These are phyloP conservation scores for Xiphophorus maculatus DNA, from an alignment of 2,113 vertebrate species.

Conservation along the genomic window DNA sequence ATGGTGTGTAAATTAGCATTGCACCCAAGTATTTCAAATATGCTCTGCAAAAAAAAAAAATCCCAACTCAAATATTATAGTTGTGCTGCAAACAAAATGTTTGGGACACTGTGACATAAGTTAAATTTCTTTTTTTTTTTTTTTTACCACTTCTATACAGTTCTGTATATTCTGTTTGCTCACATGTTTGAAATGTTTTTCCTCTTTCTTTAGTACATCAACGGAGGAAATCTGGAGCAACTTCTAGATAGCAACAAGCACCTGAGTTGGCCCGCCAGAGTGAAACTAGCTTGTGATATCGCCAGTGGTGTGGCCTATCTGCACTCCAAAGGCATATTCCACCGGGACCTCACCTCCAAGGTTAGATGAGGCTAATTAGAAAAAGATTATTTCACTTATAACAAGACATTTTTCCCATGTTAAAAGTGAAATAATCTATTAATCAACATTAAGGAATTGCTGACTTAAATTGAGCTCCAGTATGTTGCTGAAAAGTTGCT, in stretches of 20 bases:
- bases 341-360: constrained; percentile 98
- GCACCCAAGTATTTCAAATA: too few relatives aligned
- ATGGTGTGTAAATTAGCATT: too few relatives aligned
- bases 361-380: constrained; percentile 65
- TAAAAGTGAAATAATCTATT: too few relatives aligned
- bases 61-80: too few relatives aligned
- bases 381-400: not conserved
- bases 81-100: too few relatives aligned
- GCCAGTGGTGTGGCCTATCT: constrained; percentile 91
- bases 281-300: constrained; percentile 91
- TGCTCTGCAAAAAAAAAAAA: too few relatives aligned
- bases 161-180: not conserved
- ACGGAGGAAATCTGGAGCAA: constrained; percentile 96
- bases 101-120: too few relatives aligned
- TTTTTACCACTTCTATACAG: not conserved
- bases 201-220: constrained; percentile 88
- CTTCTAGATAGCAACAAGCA: constrained; percentile 92
- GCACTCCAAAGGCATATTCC: constrained; percentile 97
- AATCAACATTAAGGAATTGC: too few relatives aligned
- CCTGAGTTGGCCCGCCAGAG: constrained; percentile 89
- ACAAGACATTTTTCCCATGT: too few relatives aligned
- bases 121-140: too few relatives aligned
- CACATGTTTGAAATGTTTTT: not conserved
- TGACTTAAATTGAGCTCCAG: too few relatives aligned
- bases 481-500: too few relatives aligned